Evolutionary conservation across 30 jellyfish, hydroid and myxozoan species (phyloP).

Genomic region (Chironex yamaguchii): DNA sequence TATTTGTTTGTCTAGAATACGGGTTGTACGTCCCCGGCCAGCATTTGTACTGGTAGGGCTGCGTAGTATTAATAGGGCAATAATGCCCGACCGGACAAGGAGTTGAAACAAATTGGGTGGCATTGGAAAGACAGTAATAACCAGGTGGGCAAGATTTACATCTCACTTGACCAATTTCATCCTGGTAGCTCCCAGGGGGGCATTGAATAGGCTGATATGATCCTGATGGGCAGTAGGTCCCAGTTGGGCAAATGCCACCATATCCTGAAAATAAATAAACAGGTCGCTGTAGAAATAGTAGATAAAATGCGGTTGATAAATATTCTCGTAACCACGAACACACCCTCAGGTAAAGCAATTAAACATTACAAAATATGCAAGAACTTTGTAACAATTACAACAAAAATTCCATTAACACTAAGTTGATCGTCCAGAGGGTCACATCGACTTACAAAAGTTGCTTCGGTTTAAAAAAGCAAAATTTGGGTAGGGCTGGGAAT

Average conservation of each 20-base stretch:
- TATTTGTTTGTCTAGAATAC: conserved; percentile 55
- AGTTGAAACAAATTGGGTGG: conserved; percentile 63
- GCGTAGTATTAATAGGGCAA: conserved; percentile 94
- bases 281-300: no score
- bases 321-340: no score
- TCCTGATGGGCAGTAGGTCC: conserved; percentile 90
- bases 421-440: no score
- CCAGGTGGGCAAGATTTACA: conserved; percentile 96
- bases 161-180: conserved; percentile 80
- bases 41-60: conserved; percentile 81
- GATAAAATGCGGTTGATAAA: no score
- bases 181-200: conserved; percentile 97
- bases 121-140: conserved; percentile 83
- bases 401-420: no score
- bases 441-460: no score
- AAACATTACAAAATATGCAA: no score
- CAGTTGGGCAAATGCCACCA: conserved; percentile 98
- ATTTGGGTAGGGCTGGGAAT: no score
- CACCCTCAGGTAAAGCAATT: no score
- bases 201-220: conserved; percentile 85
- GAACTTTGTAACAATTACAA: no score
- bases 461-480: no score
- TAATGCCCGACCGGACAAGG: conserved; percentile 92
- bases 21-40: conserved; percentile 97
- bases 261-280: conserved; percentile 43